Percentiles rank a stretch among this genome's conserved stretches.
These are phyloP conservation scores for Haliclystus octoradiatus DNA, from an alignment of 30 jellyfish, hydroid and myxozoan species.

Conservation along the genomic window DNA sequence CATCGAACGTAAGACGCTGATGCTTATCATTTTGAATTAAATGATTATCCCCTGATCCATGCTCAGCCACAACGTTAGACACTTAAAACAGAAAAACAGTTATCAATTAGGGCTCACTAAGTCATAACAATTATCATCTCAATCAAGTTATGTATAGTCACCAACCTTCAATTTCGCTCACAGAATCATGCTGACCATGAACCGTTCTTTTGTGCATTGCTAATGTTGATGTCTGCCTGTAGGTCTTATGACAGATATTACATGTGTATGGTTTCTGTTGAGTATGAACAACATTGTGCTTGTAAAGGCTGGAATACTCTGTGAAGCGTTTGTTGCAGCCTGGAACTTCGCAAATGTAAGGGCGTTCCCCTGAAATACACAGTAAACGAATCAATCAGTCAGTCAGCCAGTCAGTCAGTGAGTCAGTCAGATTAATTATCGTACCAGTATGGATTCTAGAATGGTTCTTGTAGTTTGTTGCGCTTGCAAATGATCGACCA, in stretches of 20 bases:
- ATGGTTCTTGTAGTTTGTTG: constrained; percentile 90
- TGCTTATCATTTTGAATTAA: constrained; percentile 28
- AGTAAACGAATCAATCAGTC: neutral
- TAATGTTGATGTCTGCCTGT: constrained; percentile 88
- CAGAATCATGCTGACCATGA: constrained; percentile 55
- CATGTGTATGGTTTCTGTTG: constrained; percentile 95
- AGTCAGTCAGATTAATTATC: constrained; percentile 4
- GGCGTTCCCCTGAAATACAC: constrained; percentile 76
- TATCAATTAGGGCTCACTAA: no score
- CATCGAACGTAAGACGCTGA: constrained; percentile 36
- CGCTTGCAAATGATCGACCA: constrained; percentile 89
- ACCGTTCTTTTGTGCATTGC: constrained; percentile 97
- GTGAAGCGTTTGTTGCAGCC: constrained; percentile 92
- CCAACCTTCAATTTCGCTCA: constrained; percentile 2
- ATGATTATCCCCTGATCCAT: no score
- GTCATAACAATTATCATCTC: no score
- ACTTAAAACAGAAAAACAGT: no score
- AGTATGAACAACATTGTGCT: constrained; percentile 93
- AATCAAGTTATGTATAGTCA: neutral
- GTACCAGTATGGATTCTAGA: constrained; percentile 91
- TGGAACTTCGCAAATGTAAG: constrained; percentile 93
- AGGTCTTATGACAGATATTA: constrained; percentile 70
- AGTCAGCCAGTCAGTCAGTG: neutral
- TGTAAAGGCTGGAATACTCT: constrained; percentile 88
- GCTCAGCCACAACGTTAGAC: no score